phyloP scores from a whole-genome alignment of 1,140 invertebrate genomes.

The Papilio dardanus region DNA sequence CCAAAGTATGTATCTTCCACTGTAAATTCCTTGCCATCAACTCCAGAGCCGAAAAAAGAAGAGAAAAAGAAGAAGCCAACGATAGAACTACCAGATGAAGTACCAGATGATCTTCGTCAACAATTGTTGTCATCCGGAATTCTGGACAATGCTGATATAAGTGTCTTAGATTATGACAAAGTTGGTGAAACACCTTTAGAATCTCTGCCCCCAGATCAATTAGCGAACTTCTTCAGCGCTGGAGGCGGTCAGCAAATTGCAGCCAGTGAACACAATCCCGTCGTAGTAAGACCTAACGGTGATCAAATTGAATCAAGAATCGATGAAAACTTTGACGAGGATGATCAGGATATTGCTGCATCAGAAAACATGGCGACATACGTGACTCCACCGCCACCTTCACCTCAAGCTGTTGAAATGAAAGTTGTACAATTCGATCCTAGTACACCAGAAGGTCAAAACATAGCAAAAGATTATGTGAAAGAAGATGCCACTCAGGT shows the following conservation, averaged over 20 bases:
- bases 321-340: constrained; percentile 79
- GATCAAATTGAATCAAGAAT: constrained; percentile 82
- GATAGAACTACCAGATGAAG: constrained; percentile 90
- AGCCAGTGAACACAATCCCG: constrained; percentile 86
- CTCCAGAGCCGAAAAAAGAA: constrained; percentile 77
- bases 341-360: constrained; percentile 72
- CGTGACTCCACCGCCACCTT: constrained; percentile 73
- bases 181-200: constrained; percentile 93
- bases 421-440: constrained; percentile 92
- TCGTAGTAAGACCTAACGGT: constrained; percentile 85
- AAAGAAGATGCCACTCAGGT: constrained; percentile 88
- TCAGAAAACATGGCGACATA: constrained; percentile 75
- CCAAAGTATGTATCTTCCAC: constrained; percentile 76
- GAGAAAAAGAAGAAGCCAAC: constrained; percentile 82
- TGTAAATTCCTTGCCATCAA: constrained; percentile 64
- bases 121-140: constrained; percentile 93
- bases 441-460: constrained; percentile 87
- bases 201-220: constrained; percentile 91
- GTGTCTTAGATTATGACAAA: constrained; percentile 93
- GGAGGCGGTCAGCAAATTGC: constrained; percentile 87
- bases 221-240: constrained; percentile 91
- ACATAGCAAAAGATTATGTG: constrained; percentile 88
- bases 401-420: constrained; percentile 88
- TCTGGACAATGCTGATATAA: constrained; percentile 92
- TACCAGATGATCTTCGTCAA: constrained; percentile 92